Evolutionary conservation across 2,797 vertebrate species (phyloP), one percentile per base, ranked within the genome.

Genomic region (Hydrophis major): DNA sequence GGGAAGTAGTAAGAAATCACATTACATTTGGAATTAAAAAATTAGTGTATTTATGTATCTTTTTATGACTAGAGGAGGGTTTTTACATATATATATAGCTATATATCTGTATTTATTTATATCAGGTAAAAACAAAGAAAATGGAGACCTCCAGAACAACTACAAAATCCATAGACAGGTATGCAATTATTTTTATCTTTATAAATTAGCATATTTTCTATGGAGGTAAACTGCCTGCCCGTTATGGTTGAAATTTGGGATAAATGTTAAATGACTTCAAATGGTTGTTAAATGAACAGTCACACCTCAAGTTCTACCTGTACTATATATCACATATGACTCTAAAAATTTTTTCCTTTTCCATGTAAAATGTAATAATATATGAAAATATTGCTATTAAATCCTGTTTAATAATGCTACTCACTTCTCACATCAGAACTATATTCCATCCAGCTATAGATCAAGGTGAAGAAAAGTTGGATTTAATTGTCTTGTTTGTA

Each of bases 61-160:
- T 0, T 88, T 0, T 60, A 42, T 42, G 1, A 42, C 20, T 47
- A 47, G 22, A 22, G 20, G 37, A 83, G 37, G 37, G 20, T 47
- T 83, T 47, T 47, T 47, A 83, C 74, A 78, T 42, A 42, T 20
- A 83, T 25, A 53, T 53, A 37, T 37, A 37, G 37, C 1, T 50
- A 50, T 50, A 53, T 53, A 53, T 53, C 10, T 53, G 11, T 25
- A 8, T 50, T 50, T 50, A 50, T 42, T 96, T 94, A 94, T 95
- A 91, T 92, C 93, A 98, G 98, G 74, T 96, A 98, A 98, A 96
- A 97, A 88, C 91, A 97, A 98, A 96, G 92, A 97, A 94, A 98
- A 97, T 0, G 98, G 97, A 37, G 97, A 98, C 18, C 96, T 97
- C 90, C 97, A 98, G 95, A 98, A 97, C 93, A 98, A 96, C 57